These are phyloP conservation scores for Acanthurus tractus DNA, from an alignment of 2,797 vertebrate species.

Conservation along the genomic window DNA sequence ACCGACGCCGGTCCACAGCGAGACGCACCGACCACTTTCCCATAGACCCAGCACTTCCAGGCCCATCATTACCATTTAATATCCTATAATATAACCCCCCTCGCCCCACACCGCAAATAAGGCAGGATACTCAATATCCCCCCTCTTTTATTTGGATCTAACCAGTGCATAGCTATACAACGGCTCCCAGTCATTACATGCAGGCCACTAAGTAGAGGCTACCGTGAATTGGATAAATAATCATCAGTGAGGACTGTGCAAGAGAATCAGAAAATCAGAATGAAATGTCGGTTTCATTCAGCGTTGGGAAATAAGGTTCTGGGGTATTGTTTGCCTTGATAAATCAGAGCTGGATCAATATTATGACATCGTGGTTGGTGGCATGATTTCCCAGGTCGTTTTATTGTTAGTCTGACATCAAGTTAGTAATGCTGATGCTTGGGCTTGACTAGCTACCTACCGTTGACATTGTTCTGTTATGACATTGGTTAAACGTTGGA, in stretches of 20 bases:
- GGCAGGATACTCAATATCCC: conserved; percentile 84
- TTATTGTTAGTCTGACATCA: conserved; percentile 11
- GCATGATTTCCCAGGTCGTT: conserved; percentile 27
- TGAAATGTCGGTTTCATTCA: conserved; percentile 64
- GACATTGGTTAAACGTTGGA: neutral
- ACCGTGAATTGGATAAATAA: conserved; percentile 80
- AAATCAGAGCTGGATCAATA: conserved; percentile 58
- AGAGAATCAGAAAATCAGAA: conserved; percentile 66
- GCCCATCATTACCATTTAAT: conserved; percentile 88
- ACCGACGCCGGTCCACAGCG: conserved; percentile 73
- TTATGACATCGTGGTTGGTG: conserved; percentile 65
- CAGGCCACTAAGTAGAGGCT: conserved; percentile 83
- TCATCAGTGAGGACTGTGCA: conserved; percentile 51
- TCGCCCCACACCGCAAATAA: conserved; percentile 82
- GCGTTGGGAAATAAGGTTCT: conserved; percentile 62
- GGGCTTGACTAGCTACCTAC: neutral
- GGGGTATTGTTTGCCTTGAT: conserved; percentile 52
- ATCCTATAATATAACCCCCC: conserved; percentile 85
- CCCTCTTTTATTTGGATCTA: conserved; percentile 75
- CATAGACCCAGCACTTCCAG: conserved; percentile 80
- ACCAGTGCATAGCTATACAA: conserved; percentile 81
- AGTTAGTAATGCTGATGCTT: neutral
- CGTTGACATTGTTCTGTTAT: conserved; percentile 10
- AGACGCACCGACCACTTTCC: conserved; percentile 85
- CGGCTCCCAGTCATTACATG: conserved; percentile 79